Conservation (phyloP, 2,797 vertebrate genomes). For the Anomalospiza imberbis region DNA sequence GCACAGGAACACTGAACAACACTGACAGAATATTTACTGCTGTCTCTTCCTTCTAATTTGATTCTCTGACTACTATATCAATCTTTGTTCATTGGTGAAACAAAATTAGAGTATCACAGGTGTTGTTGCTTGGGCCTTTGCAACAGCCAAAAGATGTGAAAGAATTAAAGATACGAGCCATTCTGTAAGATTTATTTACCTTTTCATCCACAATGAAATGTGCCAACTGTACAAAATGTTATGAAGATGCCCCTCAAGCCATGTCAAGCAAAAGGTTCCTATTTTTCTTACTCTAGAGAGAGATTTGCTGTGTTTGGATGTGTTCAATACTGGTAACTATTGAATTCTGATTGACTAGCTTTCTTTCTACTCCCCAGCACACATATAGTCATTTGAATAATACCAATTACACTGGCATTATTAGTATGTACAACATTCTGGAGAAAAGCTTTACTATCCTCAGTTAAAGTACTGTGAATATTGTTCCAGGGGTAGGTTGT, state of each 20-base stretch:
- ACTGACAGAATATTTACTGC: conserved; percentile 22
- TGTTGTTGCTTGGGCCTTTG: background rate
- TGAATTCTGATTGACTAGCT: background rate
- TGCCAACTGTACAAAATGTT: background rate
- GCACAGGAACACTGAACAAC: background rate
- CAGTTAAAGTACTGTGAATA: background rate
- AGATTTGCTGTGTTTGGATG: background rate
- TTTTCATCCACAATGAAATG: background rate
- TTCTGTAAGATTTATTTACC: background rate
- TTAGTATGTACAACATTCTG: background rate
- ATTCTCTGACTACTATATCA: conserved; percentile 3
- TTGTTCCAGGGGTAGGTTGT: background rate
- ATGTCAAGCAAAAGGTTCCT: background rate
- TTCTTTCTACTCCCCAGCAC: background rate
- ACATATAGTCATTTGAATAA: background rate
- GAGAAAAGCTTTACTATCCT: background rate
- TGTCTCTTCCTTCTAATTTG: conserved; percentile 21
- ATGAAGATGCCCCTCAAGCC: background rate
- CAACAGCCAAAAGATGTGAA: background rate
- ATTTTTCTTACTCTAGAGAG: background rate
- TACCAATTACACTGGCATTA: background rate
- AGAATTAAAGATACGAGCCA: background rate
- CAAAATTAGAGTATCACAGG: background rate
- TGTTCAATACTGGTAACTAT: background rate
- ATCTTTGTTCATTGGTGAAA: conserved; percentile 7